Evolutionary conservation across 1,140 invertebrate genomes (phyloP).

Genomic region (Drosophila tani): DNA sequence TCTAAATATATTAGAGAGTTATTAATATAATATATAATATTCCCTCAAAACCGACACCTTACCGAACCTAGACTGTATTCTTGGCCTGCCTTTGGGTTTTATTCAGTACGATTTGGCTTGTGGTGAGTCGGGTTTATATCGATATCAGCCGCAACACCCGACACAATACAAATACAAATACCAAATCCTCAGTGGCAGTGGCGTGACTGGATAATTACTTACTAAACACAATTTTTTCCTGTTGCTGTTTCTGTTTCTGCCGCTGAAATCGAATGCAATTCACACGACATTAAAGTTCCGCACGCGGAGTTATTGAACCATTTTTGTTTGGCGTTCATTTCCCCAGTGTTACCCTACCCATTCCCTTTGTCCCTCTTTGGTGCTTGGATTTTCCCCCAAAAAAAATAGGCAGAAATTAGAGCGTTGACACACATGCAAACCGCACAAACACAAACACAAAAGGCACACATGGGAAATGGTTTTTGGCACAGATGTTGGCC

Average conservation of each 20-base stretch:
- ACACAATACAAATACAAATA: slow-evolving; percentile 7
- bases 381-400: slow-evolving; percentile 3
- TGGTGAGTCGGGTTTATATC: slow-evolving; percentile 32
- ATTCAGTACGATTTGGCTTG: slow-evolving; percentile 7
- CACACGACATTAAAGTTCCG: slow-evolving; percentile 47
- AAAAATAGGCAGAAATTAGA: slow-evolving; percentile 34
- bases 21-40: no score
- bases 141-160: slow-evolving; percentile 18
- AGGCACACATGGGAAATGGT: slow-evolving; percentile 37
- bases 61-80: background rate
- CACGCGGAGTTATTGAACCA: slow-evolving; percentile 41
- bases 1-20: no score
- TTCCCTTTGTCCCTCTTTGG: background rate
- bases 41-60: no score
- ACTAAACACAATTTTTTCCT: slow-evolving; percentile 55
- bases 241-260: slow-evolving; percentile 26
- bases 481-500: slow-evolving; percentile 45
- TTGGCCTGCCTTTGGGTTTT: background rate
- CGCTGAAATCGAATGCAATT: slow-evolving; percentile 45
- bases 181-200: slow-evolving; percentile 2
- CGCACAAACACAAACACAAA: slow-evolving; percentile 24
- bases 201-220: slow-evolving; percentile 56
- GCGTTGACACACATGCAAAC: slow-evolving; percentile 40
- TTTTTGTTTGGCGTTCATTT: slow-evolving; percentile 3
- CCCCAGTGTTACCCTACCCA: background rate